Percentiles rank a stretch among this genome's conserved stretches.
These are phyloP conservation scores for Dugesia japonica DNA, from an alignment of 2,888 invertebrate genomes.

Conservation along the genomic window DNA sequence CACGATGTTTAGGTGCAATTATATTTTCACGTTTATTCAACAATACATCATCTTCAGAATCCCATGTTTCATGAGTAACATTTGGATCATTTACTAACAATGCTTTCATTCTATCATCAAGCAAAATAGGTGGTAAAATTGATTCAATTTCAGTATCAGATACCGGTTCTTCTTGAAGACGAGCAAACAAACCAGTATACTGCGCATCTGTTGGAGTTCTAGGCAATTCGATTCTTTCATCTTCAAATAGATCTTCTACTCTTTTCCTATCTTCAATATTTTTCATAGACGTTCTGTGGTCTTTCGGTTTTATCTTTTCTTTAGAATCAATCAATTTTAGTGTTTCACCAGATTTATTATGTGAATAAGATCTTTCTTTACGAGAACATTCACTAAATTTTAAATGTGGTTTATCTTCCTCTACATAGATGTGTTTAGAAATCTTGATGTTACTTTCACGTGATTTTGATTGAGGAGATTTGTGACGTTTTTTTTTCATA, in stretches of 20 bases:
- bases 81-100: neutral
- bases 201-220: neutral
- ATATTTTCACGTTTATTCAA: slow-evolving; percentile 1
- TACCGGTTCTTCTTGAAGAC: neutral
- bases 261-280: neutral
- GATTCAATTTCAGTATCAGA: neutral
- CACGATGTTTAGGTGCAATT: slow-evolving; percentile 12
- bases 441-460: neutral
- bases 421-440: neutral
- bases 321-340: neutral
- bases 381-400: neutral
- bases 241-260: neutral
- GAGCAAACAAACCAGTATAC: neutral
- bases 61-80: neutral
- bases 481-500: neutral
- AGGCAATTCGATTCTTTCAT: neutral
- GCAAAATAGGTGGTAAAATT: neutral
- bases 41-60: slow-evolving; percentile 2
- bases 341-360: neutral
- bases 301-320: neutral
- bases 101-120: slow-evolving; percentile 10
- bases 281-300: neutral
- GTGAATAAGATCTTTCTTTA: neutral
- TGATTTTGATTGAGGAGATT: neutral
- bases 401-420: neutral